These are phyloP conservation scores for Sarcophaga variegata DNA, from an alignment of 2,888 invertebrate genomes.

Conservation along the genomic window DNA sequence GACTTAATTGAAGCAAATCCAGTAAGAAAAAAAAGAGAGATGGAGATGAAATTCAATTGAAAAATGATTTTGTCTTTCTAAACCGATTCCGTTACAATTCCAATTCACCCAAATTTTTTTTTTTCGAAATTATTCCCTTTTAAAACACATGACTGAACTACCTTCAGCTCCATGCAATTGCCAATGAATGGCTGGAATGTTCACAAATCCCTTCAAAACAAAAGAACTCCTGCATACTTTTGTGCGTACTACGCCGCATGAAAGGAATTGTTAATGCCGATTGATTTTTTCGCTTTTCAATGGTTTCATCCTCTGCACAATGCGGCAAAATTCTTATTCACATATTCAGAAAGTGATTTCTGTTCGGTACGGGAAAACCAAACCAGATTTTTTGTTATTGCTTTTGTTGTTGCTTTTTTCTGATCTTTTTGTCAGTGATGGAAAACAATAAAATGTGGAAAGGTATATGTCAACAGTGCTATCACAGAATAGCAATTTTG, in stretches of 20 bases:
- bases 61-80: no score
- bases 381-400: no score
- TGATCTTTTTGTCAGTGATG: neutral
- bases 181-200: neutral
- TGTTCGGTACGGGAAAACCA: no score
- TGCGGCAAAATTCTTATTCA: neutral
- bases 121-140: neutral
- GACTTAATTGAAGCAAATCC: no score
- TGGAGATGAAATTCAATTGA: no score
- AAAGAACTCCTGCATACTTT: neutral
- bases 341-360: neutral
- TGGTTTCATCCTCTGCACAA: neutral
- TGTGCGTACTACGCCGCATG: no score
- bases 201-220: neutral
- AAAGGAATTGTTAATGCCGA: neutral
- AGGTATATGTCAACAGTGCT: neutral
- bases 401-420: no score
- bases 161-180: neutral
- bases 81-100: no score
- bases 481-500: neutral
- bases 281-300: neutral
- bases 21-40: no score
- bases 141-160: neutral
- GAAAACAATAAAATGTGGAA: neutral
- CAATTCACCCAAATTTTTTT: no score